Evolutionary conservation across 2,888 invertebrate genomes (phyloP), one percentile per base, ranked within the genome.

Genomic region (Drosophila anomalata): DNA sequence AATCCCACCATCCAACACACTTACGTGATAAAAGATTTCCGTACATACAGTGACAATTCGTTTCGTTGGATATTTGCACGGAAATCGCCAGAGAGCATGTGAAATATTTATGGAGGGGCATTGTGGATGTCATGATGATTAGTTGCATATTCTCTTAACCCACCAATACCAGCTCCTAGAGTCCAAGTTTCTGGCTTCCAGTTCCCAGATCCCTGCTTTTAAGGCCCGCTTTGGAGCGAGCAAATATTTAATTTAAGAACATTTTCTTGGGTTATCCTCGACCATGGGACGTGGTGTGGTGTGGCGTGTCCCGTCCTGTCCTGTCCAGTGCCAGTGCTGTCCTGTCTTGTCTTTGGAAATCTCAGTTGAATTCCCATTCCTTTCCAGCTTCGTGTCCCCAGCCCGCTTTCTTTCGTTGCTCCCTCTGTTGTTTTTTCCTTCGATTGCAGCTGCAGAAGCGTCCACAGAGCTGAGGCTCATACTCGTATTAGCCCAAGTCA

Each of bases 401-500:
- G 20, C 24, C 29, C 26, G n/a, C 24, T 47, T 33, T 52, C 36
- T 39, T 48, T 67, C 41, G 33, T 42, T 41, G 41, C 52, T 52
- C 31, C 36, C 44, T 54, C 42, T 29, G 33, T 33, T 53, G 51
- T 51, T 53, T 44, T 61, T 58, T 70, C 33, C 59, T 65, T 54
- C 55, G 68, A 65, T 68, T 71, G 61, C 62, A 73, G 60, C 59
- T 61, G 66, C 58, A 56, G 67, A 56, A 70, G 69, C 50, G 50
- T 24, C 48, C 70, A 42, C 42, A 60, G 59, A 51, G 71, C 50
- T 57, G 56, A 29, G 71, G 71, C 72, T 69, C 72, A 65, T 70
- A 69, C 77, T 79, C 77, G 80, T 87, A 81, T 81, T 87, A 87
- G 87, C 81, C 72, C 73, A 78, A 87, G 87, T 87, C 81, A 84